phyloP scores from a whole-genome alignment of 2,113 vertebrate species.

The Silurus asotus region DNA sequence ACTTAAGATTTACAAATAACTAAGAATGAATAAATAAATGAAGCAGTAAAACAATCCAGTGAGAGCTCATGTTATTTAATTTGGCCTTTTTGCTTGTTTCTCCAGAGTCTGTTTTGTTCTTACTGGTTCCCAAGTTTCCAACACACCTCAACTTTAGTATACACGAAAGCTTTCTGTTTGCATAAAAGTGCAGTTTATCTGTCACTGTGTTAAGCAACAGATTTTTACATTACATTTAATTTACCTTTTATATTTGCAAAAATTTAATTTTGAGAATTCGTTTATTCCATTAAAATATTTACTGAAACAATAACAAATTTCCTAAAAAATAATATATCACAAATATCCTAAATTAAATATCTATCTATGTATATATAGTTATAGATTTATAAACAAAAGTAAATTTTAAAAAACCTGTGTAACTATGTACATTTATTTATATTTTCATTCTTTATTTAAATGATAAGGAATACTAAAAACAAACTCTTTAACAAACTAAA shows the following conservation, averaged over 20 bases:
- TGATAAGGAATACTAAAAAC: no score
- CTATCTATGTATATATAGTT: neutral
- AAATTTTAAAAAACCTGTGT: neutral
- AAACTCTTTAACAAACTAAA: no score
- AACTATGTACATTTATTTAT: neutral
- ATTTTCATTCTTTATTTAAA: no score
- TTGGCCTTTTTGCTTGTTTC: neutral
- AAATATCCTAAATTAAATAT: neutral
- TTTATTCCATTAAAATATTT: neutral
- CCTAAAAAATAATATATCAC: no score
- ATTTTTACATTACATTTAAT: neutral
- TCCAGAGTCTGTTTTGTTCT: neutral
- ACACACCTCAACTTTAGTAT: neutral
- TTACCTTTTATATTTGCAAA: neutral
- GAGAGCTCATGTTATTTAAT: neutral
- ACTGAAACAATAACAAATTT: no score
- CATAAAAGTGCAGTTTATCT: neutral
- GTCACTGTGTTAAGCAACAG: neutral
- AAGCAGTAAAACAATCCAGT: neutral
- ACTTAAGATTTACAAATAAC: neutral
- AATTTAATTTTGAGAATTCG: neutral
- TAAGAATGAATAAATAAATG: neutral
- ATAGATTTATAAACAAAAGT: neutral
- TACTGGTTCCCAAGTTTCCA: neutral
- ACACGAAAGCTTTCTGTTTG: neutral